Base-by-base conservation (phyloP, 2,113 vertebrate species). In the Ursus arctos region DNA sequence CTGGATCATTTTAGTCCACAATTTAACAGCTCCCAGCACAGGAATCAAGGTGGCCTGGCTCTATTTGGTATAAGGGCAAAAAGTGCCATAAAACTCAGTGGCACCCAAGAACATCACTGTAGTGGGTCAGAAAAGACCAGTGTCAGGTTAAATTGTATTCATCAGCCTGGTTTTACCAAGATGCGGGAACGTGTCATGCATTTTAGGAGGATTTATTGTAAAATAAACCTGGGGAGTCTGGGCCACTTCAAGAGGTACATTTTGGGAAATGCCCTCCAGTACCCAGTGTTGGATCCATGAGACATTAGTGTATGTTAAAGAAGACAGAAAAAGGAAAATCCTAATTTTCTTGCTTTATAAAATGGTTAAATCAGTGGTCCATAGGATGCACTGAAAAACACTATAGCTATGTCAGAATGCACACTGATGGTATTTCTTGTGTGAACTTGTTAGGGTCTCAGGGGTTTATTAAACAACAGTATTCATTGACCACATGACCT, bases 291-390 rank as follows among this genome's bases (percentile, higher is more conserved):
- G 76, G 16, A 85, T 67, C 18, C 15, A 80, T 40, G 76, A 79
- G 26, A 55, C 36, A 28, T 92, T 77, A 49, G 22, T 22, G 10
- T 36, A 2, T 59, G n/a, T 86, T 93, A 77, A 88, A 89, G 33
- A 87, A 59, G 53, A 84, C 19, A 85, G 59, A 24, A 77, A 76
- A 88, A 81, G 49, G 13, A 63, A 93, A 79, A 53, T 51, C 9
- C 9, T 36, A 40, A 84, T 94, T 80, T 95, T 95, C 71, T 80
- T 93, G 28, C 77, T 94, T 89, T 72, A 80, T 88, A 40, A 85
- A 71, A 67, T 82, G 59, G 31, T n/a, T 76, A 92, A 57, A 76
- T 90, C 16, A 47, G 69, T 43, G 40, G 31, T 67, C 24, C 95
- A 33, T 80, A 9, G 47, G 74, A 83, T 43, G 19, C 4, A 36